phyloP scores from a whole-genome alignment of 2,888 invertebrate genomes.

The Drosophila paranaensis region DNA sequence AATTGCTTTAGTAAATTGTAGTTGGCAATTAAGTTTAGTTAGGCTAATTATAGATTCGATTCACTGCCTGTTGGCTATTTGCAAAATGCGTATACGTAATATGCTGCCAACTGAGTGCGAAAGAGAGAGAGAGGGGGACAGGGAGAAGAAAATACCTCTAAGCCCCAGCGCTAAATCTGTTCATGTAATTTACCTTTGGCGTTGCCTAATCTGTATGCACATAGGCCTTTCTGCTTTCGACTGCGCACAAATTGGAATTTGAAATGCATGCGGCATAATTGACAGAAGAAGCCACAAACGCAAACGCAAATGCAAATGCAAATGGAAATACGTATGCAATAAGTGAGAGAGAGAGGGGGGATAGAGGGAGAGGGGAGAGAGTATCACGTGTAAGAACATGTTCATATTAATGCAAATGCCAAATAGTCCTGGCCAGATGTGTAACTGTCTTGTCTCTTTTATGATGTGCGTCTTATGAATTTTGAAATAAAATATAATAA shows the following conservation, averaged over 20 bases:
- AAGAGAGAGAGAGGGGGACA: not conserved
- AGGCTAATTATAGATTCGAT: not conserved
- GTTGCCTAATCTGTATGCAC: constrained; percentile 53
- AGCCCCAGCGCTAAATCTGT: constrained; percentile 46
- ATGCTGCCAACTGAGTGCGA: constrained; percentile 6
- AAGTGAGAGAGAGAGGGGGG: not conserved
- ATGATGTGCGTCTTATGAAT: not conserved
- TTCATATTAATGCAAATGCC: not conserved
- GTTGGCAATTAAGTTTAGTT: not conserved
- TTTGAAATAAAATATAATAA: not conserved
- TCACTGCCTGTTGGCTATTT: constrained; percentile 2
- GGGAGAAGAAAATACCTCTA: constrained; percentile 23
- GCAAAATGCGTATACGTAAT: constrained; percentile 55
- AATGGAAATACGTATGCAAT: constrained; percentile 18
- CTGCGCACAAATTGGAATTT: constrained; percentile 43
- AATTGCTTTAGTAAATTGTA: too few species aligned
- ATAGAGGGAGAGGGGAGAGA: not conserved
- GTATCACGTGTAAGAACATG: not conserved
- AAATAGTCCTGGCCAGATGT: not conserved
- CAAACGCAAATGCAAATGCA: constrained; percentile 33
- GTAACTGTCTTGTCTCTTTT: not conserved
- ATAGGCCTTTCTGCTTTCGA: constrained; percentile 7
- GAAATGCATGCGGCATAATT: constrained; percentile 38
- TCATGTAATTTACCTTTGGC: constrained; percentile 55
- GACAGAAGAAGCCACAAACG: constrained; percentile 33